Base-by-base conservation (phyloP, 2,113 vertebrate species). In the Thomomys bottae region DNA sequence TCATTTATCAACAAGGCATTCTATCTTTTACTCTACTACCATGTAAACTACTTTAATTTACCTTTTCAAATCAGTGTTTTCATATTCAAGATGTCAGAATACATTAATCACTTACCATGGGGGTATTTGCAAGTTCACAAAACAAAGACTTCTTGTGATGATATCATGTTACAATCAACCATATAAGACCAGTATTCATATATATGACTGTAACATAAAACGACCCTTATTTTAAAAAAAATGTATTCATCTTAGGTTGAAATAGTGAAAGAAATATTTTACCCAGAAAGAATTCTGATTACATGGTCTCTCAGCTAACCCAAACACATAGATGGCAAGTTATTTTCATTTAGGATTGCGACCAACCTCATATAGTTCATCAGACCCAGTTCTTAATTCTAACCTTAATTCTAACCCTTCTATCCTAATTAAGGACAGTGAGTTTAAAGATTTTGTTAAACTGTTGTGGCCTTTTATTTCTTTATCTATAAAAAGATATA, bases 401-500 rank as follows among this genome's bases (percentile, higher is more conserved):
- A 34, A 70, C 32, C n/a, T 75, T 77, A 59, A 78, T 66, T 90
- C n/a, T 42, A 64, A 67, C 12, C 2, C 38, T 73, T 72, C 28
- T 79, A 78, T 79, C 54, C 28, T 45, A n/a, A 11, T 54, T 81
- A 72, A 85, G 38, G 71, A 3, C 79, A 11, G 9, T 45, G 3
- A 17, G 3, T 18, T 49, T 91, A 80, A 45, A 68, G 8, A 80
- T 49, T 84, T 91, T 28, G 76, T 57, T 89, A 67, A 71, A 67
- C 23, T 79, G 0, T 49, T 66, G n/a, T 40, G 21, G 59, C 2
- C 11, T 45, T 90, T 18, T 76, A 4, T 89, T 93, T 94, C 2
- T 36, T 92, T 84, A 77, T 89, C 26, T 89, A 21, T 63, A 34
- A 82, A 91, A 82, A n/a, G 40, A 89, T 21, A 45, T 85, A 54